These are phyloP conservation scores for Pangasius sanitwongsei DNA, from an alignment of 2,797 vertebrate species.

Conservation along the genomic window DNA sequence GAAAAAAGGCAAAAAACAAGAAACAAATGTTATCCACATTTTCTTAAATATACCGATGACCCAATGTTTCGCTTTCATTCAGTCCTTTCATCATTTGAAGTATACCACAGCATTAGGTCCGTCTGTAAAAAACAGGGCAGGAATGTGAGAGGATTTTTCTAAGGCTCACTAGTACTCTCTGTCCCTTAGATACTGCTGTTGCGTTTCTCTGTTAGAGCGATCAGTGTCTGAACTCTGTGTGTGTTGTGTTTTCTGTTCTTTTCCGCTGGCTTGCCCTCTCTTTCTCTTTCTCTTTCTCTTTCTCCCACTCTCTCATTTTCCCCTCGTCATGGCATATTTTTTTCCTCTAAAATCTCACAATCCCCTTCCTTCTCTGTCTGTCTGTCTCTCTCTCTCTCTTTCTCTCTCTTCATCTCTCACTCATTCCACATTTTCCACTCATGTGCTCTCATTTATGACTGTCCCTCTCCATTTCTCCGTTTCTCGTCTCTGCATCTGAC, in stretches of 20 bases:
- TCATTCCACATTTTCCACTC: neutral
- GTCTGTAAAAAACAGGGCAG: neutral
- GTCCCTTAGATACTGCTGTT: slow-evolving; percentile 23
- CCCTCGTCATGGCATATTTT: neutral
- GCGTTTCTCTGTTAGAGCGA: slow-evolving; percentile 51
- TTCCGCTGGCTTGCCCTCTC: slow-evolving; percentile 29
- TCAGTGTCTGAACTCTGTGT: slow-evolving; percentile 45
- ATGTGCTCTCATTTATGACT: neutral
- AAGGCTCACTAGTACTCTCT: slow-evolving; percentile 23
- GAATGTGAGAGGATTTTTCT: neutral
- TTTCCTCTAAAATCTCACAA: slow-evolving; percentile 20
- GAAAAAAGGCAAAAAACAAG: no score
- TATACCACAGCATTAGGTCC: neutral
- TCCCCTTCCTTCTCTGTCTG: slow-evolving; percentile 34
- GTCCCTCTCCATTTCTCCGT: neutral
- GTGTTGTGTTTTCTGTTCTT: slow-evolving; percentile 23
- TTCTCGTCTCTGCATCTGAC: neutral
- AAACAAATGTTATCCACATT: neutral
- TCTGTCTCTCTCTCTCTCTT: slow-evolving; percentile 13
- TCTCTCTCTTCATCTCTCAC: neutral
- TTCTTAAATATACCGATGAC: neutral
- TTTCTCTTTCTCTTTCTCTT: slow-evolving; percentile 39
- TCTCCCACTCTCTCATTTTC: slow-evolving; percentile 21
- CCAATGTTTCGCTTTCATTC: neutral
- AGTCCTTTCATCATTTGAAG: neutral